These are phyloP conservation scores for Phylloscopus collybita DNA, from an alignment of 2,797 vertebrate species.

Conservation along the genomic window DNA sequence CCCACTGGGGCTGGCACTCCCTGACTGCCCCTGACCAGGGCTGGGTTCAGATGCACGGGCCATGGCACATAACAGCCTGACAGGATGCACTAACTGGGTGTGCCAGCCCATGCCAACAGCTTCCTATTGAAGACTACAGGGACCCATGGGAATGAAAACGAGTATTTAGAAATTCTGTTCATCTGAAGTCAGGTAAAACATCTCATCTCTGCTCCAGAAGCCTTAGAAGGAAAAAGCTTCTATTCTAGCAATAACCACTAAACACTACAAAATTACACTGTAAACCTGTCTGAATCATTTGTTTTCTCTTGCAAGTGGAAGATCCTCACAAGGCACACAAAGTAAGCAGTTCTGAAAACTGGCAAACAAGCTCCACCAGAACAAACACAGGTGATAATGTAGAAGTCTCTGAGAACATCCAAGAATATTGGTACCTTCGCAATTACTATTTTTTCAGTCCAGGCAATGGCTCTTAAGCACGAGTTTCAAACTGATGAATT, in stretches of 20 bases:
- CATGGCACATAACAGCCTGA: background rate
- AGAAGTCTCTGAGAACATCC: background rate
- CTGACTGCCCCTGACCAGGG: background rate
- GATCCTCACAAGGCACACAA: background rate
- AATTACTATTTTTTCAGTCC: background rate
- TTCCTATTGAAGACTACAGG: background rate
- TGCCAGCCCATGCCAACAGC: background rate
- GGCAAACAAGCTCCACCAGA: background rate
- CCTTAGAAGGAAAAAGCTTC: background rate
- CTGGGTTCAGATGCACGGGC: background rate
- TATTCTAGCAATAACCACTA: background rate
- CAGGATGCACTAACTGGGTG: background rate
- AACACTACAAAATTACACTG: background rate
- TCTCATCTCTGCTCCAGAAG: background rate
- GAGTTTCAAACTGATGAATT: background rate
- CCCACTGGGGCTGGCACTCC: background rate
- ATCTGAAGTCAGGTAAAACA: background rate
- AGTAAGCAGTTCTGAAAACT: background rate
- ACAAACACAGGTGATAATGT: background rate
- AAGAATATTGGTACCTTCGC: background rate
- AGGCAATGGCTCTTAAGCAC: background rate
- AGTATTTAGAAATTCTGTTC: background rate
- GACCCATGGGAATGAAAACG: background rate
- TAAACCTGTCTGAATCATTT: background rate
- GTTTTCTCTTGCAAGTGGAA: background rate